phyloP scores from a whole-genome alignment of 2,888 invertebrate species.

The Timema podura region DNA sequence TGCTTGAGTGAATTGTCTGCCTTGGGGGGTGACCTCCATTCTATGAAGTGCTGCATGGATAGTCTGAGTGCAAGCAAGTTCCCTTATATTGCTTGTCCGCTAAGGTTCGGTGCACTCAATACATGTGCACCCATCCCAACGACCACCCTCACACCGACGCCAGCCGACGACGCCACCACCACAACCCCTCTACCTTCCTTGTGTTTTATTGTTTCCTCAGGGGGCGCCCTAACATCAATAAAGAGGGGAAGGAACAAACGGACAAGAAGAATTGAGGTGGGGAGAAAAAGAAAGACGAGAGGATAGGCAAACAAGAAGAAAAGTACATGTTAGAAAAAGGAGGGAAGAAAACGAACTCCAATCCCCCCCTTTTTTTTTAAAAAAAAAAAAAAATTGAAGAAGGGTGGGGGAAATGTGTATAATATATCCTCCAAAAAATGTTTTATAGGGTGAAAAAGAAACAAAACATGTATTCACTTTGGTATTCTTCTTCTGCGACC shows the following conservation, averaged over 20 bases:
- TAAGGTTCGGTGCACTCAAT: constrained; percentile 16
- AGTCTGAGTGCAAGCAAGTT: no score
- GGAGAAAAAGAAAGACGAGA: constrained; percentile 22
- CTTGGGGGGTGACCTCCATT: no score
- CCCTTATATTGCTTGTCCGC: not conserved
- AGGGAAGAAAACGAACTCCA: not conserved
- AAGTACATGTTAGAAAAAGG: constrained; percentile 17
- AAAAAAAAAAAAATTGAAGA: not conserved
- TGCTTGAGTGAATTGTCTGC: no score
- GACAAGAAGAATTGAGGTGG: constrained; percentile 25
- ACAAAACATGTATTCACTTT: constrained; percentile 4
- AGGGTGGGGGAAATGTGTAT: not conserved
- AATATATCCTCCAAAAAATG: not conserved
- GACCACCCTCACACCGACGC: not conserved
- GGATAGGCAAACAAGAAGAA: constrained; percentile 24
- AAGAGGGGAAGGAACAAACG: constrained; percentile 25
- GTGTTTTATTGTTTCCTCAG: constrained; percentile 26
- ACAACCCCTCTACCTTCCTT: constrained; percentile 9
- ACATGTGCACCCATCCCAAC: constrained; percentile 13
- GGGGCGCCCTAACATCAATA: constrained; percentile 30
- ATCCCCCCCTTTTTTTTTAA: no score
- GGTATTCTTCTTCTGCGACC: constrained; percentile 2
- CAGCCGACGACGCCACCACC: not conserved
- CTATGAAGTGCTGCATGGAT: no score
- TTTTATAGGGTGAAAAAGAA: not conserved